Evolutionary conservation across 2,888 invertebrate species (phyloP).

Genomic region (Diaperis boleti): DNA sequence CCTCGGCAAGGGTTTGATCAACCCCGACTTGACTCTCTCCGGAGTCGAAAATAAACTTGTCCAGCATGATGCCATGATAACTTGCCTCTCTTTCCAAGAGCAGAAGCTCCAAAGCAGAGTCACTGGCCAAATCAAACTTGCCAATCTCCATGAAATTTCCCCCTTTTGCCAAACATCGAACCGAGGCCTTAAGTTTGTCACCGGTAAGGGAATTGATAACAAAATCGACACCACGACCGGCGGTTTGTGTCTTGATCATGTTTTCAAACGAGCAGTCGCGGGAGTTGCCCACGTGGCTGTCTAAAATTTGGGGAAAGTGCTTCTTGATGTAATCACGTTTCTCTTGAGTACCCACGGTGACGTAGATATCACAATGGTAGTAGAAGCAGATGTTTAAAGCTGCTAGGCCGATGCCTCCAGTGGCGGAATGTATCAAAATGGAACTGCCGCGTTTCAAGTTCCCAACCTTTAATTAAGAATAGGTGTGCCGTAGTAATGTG

Average conservation of each 20-base stretch:
- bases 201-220: slow-evolving; percentile 82
- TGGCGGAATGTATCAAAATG: slow-evolving; percentile 70
- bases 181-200: slow-evolving; percentile 83
- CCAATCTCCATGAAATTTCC: slow-evolving; percentile 87
- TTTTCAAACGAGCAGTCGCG: slow-evolving; percentile 88
- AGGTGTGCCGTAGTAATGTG: no score
- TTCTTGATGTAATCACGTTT: slow-evolving; percentile 75
- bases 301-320: slow-evolving; percentile 64
- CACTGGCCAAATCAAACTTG: slow-evolving; percentile 80
- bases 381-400: slow-evolving; percentile 81
- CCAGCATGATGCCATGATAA: slow-evolving; percentile 84
- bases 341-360: no score
- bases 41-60: slow-evolving; percentile 57
- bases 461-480: no score
- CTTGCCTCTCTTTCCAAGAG: slow-evolving; percentile 78
- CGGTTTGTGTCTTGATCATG: slow-evolving; percentile 83
- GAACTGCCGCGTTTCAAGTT: slow-evolving; percentile 56
- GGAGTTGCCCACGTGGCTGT: slow-evolving; percentile 73
- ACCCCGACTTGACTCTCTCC: slow-evolving; percentile 64
- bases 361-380: slow-evolving; percentile 75
- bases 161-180: slow-evolving; percentile 70
- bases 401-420: slow-evolving; percentile 82
- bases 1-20: slow-evolving; percentile 76
- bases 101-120: slow-evolving; percentile 73
- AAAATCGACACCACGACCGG: slow-evolving; percentile 81